Base-by-base conservation (phyloP, 2,888 invertebrate genomes). In the Meliscaeva auricollis region DNA sequence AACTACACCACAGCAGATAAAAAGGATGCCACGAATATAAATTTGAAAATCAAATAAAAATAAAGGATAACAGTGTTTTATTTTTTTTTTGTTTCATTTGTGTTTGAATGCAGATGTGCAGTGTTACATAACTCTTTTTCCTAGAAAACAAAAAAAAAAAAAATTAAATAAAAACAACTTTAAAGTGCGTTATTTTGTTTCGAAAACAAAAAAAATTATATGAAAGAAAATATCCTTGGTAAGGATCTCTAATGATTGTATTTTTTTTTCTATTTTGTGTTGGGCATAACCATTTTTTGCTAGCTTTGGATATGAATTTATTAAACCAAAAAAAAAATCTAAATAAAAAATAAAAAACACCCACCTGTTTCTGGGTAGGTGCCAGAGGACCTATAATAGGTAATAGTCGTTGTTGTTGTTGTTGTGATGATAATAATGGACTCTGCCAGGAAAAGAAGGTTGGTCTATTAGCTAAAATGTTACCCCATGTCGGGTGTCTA, bases 101-200 rank as follows among this genome's bases (percentile, higher is more conserved):
- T 11, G 9, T 64, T 15, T 15, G 50, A 78, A 69, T 54, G 74
- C 20, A 50, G 44, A 72, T 48, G 17, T 46, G 62, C 68, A 75
- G 30, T 79, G 72, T 85, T 85, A 85, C 85, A 85, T 81, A 85
- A 85, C 62, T 54, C 50, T 41, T 41, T 68, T 60, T 56, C 22
- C 1, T 38, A 9, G 9, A 35, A 32, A 48, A 17, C 3, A 13
- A 13, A 35, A 20, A 66, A 35, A 13, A 13, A 22, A 11, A 17
- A 50, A 22, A 50, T 2, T 26, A 5, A 9, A 26, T 26, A 22
- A 35, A 35, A 30, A 35, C 20, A 48, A 11, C 48, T 22, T 7
- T 13, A 22, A 50, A 66, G 48, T 66, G 66, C 35, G 66, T 66
- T 66, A 20, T 46, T 64, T 20, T 4, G 35, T 50, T 60, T 38